Conservation (phyloP, 2,113 vertebrate genomes). For the Hoplias malabaricus region DNA sequence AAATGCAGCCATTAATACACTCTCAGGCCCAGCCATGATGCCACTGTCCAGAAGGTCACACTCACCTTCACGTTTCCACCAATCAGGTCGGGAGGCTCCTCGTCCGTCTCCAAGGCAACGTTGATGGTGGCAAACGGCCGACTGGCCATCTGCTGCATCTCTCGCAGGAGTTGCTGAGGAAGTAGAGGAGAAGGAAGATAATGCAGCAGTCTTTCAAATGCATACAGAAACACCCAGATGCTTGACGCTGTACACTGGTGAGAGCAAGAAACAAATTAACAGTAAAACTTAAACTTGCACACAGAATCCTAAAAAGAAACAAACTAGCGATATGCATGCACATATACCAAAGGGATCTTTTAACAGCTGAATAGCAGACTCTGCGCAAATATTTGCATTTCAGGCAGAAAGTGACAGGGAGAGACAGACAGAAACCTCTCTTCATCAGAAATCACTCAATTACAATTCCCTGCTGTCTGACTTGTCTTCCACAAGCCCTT, state of each 20-base stretch:
- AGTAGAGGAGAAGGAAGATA: slow-evolving; percentile 60
- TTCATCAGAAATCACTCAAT: slow-evolving; percentile 24
- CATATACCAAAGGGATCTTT: not conserved
- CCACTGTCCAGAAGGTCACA: slow-evolving; percentile 28
- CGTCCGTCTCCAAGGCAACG: slow-evolving; percentile 96
- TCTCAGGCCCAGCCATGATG: slow-evolving; percentile 3
- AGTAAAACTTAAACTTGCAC: not conserved
- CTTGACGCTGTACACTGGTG: not conserved
- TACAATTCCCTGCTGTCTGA: slow-evolving; percentile 22
- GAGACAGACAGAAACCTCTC: slow-evolving; percentile 12
- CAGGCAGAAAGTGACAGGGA: not conserved
- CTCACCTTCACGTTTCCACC: slow-evolving; percentile 97
- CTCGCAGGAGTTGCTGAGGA: slow-evolving; percentile 94
- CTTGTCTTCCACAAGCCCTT: not conserved
- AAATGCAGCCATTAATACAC: slow-evolving; percentile 31
- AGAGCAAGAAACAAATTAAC: slow-evolving; percentile 1
- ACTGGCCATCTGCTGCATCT: slow-evolving; percentile 99
- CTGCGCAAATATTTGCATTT: not conserved
- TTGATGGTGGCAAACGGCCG: slow-evolving; percentile 98
- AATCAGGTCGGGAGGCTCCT: slow-evolving; percentile 97
- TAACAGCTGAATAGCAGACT: not conserved
- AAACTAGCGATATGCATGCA: not conserved
- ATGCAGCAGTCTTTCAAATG: slow-evolving; percentile 17
- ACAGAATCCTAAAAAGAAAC: slow-evolving; percentile 5
- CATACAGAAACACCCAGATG: slow-evolving; percentile 6